Percentiles rank a stretch among this genome's conserved stretches.
Evolutionary conservation across 92 coral and sea anemone genomes (phyloP).

Genomic region (Heteractis magnifica): DNA sequence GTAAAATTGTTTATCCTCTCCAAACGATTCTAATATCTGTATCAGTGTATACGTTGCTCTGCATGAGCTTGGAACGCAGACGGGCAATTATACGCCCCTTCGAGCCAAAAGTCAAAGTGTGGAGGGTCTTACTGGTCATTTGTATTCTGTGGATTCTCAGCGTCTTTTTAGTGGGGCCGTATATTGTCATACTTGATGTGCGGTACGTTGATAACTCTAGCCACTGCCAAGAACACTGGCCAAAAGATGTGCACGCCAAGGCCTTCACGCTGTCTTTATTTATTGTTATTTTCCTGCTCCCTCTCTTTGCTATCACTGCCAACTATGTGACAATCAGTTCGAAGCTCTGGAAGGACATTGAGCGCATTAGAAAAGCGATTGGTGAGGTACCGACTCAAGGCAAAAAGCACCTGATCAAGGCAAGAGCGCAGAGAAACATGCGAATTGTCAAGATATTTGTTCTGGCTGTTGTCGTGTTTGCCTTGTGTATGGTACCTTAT

Average conservation of each 20-base stretch:
- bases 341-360: constrained; percentile 79
- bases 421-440: constrained; percentile 77
- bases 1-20: constrained; percentile 46
- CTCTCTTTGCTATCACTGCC: constrained; percentile 67
- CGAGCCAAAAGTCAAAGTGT: constrained; percentile 64
- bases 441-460: constrained; percentile 76
- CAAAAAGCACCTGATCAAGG: constrained; percentile 60
- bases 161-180: constrained; percentile 66
- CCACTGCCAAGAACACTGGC: constrained; percentile 61
- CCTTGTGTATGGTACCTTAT: constrained; percentile 74
- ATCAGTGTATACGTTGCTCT: constrained; percentile 70
- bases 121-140: constrained; percentile 46
- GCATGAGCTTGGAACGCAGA: constrained; percentile 83
- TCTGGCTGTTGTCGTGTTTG: constrained; percentile 66
- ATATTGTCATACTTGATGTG: constrained; percentile 54
- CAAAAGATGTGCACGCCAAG: constrained; percentile 41
- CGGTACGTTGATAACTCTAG: constrained; percentile 17
- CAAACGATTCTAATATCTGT: constrained; percentile 59
- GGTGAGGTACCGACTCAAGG: constrained; percentile 48
- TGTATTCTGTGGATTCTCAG: constrained; percentile 57
- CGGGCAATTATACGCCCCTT: constrained; percentile 73
- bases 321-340: constrained; percentile 68
- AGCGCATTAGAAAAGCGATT: constrained; percentile 64
- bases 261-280: constrained; percentile 69
- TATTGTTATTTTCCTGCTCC: constrained; percentile 58